These are phyloP conservation scores for Deilephila elpenor DNA, from an alignment of 2,888 invertebrate species.

Conservation along the genomic window DNA sequence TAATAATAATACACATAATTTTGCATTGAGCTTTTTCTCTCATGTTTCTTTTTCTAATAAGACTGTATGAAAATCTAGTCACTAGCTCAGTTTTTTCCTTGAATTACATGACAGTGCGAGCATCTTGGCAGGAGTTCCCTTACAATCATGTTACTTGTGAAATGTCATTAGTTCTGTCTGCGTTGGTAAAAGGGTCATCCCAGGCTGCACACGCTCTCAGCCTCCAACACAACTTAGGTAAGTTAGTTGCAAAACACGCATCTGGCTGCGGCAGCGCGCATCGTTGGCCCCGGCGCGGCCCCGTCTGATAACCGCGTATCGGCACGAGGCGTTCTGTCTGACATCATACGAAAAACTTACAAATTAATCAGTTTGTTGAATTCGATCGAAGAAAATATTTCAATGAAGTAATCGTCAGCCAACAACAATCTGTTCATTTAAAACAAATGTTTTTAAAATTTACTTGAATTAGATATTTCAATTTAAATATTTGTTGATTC, in stretches of 20 bases:
- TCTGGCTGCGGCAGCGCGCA: not conserved
- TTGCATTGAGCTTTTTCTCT: too few species aligned
- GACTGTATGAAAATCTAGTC: too few species aligned
- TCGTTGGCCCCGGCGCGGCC: not conserved
- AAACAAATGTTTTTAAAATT: too few species aligned
- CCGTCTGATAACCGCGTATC: slow-evolving; percentile 1
- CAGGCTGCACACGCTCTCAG: not conserved
- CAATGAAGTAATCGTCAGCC: not conserved
- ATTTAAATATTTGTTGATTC: too few species aligned
- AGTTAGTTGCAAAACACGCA: not conserved
- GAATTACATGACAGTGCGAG: not conserved
- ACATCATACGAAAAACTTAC: not conserved
- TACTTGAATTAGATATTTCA: too few species aligned
- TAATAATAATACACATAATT: too few species aligned
- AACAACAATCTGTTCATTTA: too few species aligned
- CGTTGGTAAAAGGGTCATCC: not conserved
- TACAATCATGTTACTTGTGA: not conserved
- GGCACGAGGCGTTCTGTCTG: not conserved
- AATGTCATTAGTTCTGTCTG: not conserved
- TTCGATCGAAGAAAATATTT: not conserved
- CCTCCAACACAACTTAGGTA: not conserved
- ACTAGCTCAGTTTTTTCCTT: not conserved
- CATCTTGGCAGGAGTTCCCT: not conserved
- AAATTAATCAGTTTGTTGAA: not conserved
- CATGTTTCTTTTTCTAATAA: too few species aligned